Base-by-base conservation (phyloP, 1,140 invertebrate genomes). In the Saccostrea cuccullata region DNA sequence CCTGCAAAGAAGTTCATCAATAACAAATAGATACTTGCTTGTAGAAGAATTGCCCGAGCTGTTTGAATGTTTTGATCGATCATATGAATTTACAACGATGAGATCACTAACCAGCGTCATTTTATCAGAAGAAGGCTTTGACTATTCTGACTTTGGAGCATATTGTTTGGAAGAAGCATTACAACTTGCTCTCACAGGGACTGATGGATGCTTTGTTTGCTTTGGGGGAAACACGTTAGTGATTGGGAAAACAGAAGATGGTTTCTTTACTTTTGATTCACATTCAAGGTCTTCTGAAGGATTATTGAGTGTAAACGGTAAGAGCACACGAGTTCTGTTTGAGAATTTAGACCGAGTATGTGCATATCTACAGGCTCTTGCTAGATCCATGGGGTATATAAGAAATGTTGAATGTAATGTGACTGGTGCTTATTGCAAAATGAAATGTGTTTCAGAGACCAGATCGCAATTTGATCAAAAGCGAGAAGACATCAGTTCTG, bases 261-360 rank as follows among this genome's bases (percentile, higher is more conserved):
- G 77, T 17, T 82, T 15, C 40, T 82, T 47, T 30, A 55, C 23
- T 1, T 82, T 82, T 82, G 77, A 82, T 82, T 82, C 77, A 3
- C 77, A 82, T 5, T 26, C 77, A 23, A 82, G 77, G 40, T 12
- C 26, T 23, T 77, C 70, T 8, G 13, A 23, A 26, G 70, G 70
- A 0, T 77, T 36, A 11, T 36, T 82, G 0, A 47, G 13, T 82
- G 77, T 55, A 5, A 82, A 5, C 0, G 77, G 77, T 0, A 85
- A 82, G 30, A 82, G 77, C 40, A 82, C 47, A 47, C 15, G 30
- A 0, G 12, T 85, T 9, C 12, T 36, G 20, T 60, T 30, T 17
- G 17, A 30, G 6, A 64, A 17, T 60, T 17, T 64, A 8, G n/a
- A 64, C 2, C 17, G 67, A 26, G 17, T 55, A 36, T 67, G 2